Conservation (phyloP, 2,113 vertebrate species). For the Cynocephalus volans region DNA sequence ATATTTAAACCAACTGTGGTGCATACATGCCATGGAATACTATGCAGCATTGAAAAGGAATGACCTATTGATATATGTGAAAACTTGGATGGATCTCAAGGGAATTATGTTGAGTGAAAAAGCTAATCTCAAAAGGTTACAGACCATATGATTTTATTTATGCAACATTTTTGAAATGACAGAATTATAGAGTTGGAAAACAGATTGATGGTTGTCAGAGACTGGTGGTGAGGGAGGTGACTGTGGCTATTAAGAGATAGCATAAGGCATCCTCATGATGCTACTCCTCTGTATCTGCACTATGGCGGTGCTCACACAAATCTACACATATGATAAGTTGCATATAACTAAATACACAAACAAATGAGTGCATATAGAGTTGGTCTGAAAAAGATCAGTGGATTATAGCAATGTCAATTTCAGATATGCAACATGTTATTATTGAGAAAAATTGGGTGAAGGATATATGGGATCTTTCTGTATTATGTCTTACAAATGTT, state of each 20-base stretch:
- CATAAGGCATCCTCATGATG: background rate
- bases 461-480: background rate
- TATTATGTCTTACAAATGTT: background rate
- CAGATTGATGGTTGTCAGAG: background rate
- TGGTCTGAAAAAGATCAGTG: background rate
- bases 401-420: background rate
- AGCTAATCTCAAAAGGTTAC: background rate
- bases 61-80: background rate
- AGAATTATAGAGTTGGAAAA: background rate
- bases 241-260: background rate
- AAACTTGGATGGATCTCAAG: background rate
- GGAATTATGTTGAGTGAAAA: constrained; percentile 6
- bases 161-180: background rate
- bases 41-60: background rate
- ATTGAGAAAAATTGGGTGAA: background rate
- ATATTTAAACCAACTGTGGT: background rate
- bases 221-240: background rate
- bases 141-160: background rate
- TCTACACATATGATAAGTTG: background rate
- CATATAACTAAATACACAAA: background rate
- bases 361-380: background rate
- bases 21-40: background rate
- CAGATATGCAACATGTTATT: background rate
- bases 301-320: background rate
- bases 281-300: background rate